A percentile compares a stretch with the other conserved stretches of the same genome.
These are phyloP conservation scores for Acanthochromis polyacanthus DNA, from an alignment of 2,113 vertebrate genomes.

Conservation along the genomic window DNA sequence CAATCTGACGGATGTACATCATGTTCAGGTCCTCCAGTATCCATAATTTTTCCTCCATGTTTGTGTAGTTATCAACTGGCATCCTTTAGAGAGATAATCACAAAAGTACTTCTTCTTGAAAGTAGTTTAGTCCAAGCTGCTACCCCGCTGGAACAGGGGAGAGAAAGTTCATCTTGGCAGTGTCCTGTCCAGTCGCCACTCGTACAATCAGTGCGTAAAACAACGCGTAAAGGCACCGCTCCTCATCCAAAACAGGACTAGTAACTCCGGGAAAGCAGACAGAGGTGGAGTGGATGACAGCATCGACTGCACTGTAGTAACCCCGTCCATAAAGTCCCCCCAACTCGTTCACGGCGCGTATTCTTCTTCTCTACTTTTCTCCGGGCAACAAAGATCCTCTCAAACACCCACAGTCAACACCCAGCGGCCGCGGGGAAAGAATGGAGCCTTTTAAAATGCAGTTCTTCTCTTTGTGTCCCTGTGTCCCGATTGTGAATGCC, in stretches of 20 bases:
- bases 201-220: slow-evolving; percentile 50
- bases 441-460: slow-evolving; percentile 75
- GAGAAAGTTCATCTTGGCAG: slow-evolving; percentile 47
- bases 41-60: slow-evolving; percentile 93
- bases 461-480: slow-evolving; percentile 75
- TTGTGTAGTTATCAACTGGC: slow-evolving; percentile 80
- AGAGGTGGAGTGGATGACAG: slow-evolving; percentile 55
- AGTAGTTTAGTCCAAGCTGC: background rate
- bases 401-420: slow-evolving; percentile 77
- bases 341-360: slow-evolving; percentile 56
- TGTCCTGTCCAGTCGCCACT: background rate
- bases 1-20: slow-evolving; percentile 97
- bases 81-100: slow-evolving; percentile 68
- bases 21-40: slow-evolving; percentile 96
- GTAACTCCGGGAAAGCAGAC: slow-evolving; percentile 15
- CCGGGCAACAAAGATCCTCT: slow-evolving; percentile 73
- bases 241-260: slow-evolving; percentile 55
- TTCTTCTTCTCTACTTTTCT: slow-evolving; percentile 69
- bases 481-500: slow-evolving; percentile 75
- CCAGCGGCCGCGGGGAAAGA: slow-evolving; percentile 66
- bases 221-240: slow-evolving; percentile 59
- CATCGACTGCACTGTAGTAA: slow-evolving; percentile 56
- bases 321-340: slow-evolving; percentile 40
- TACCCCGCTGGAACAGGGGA: slow-evolving; percentile 34
- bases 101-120: background rate